Percentiles rank a stretch among this genome's conserved stretches.
Conservation (phyloP, 2,797 vertebrate genomes). For the Danio tinwini region DNA sequence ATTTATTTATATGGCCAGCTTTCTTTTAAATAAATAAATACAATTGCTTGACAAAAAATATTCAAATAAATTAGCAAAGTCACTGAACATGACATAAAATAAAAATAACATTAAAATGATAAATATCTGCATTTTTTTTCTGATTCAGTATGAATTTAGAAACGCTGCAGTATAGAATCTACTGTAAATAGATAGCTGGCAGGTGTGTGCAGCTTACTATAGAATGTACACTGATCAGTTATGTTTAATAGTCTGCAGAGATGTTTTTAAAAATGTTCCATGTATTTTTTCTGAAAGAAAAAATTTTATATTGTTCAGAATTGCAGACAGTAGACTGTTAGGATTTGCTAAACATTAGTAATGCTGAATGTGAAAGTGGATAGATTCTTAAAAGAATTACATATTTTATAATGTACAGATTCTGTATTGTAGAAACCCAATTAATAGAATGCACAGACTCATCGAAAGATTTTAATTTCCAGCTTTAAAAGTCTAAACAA, state of each 20-base stretch:
- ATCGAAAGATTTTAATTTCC: constrained; percentile 16
- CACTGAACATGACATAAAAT: too few species aligned
- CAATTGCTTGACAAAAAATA: too few species aligned
- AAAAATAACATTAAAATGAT: too few species aligned
- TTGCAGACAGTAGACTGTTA: not conserved
- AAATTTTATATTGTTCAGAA: too few species aligned
- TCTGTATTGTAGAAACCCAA: not conserved
- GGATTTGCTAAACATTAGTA: not conserved
- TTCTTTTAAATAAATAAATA: too few species aligned
- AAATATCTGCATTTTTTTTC: not conserved
- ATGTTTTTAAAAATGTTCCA: not conserved
- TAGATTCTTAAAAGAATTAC: not conserved
- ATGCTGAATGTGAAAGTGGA: not conserved
- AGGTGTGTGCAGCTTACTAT: not conserved
- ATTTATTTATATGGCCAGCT: too few species aligned
- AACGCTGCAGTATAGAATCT: not conserved
- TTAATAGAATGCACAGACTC: not conserved
- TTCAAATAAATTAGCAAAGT: too few species aligned
- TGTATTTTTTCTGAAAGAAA: too few species aligned
- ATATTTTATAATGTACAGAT: not conserved
- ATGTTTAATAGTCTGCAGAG: too few species aligned
- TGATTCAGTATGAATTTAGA: not conserved
- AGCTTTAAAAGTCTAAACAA: constrained; percentile 60
- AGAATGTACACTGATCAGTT: not conserved
- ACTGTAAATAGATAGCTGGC: not conserved